These are phyloP conservation scores for Vandiemenella viatica DNA, from an alignment of 2,888 invertebrate genomes.

Conservation along the genomic window DNA sequence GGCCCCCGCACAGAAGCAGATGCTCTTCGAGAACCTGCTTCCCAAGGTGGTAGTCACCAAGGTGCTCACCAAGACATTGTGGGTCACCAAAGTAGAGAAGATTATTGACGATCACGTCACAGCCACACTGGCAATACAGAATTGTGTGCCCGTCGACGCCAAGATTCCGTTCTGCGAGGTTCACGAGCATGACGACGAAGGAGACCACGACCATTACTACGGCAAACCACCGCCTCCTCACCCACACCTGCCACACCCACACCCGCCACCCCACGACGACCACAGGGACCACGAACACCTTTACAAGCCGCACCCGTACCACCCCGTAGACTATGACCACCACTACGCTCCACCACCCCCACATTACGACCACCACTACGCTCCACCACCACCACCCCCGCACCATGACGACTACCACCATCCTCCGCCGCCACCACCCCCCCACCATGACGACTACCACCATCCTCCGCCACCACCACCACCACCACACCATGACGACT, in stretches of 20 bases:
- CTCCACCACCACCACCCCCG: background rate
- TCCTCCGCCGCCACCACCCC: background rate
- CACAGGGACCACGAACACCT: background rate
- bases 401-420: background rate
- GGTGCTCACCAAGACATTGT: constrained; percentile 18
- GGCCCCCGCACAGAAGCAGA: background rate
- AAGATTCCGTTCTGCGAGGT: constrained; percentile 23
- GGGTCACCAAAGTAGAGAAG: constrained; percentile 21
- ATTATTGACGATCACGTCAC: constrained; percentile 23
- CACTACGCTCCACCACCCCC: background rate
- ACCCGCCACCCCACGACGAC: no score
- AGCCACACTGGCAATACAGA: constrained; percentile 24
- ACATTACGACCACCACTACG: background rate
- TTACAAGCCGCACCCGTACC: background rate
- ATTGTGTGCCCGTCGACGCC: constrained; percentile 24
- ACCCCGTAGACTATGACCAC: background rate
- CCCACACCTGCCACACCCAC: no score
- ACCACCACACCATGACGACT: background rate
- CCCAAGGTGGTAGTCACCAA: background rate
- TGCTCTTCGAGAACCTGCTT: background rate
- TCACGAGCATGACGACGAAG: background rate
- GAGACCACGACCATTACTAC: background rate
- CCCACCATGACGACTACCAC: background rate
- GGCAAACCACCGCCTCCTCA: background rate
- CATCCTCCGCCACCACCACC: background rate